phyloP scores from a whole-genome alignment of 2,888 invertebrate species.

The Stenchaetothrips biformis region DNA sequence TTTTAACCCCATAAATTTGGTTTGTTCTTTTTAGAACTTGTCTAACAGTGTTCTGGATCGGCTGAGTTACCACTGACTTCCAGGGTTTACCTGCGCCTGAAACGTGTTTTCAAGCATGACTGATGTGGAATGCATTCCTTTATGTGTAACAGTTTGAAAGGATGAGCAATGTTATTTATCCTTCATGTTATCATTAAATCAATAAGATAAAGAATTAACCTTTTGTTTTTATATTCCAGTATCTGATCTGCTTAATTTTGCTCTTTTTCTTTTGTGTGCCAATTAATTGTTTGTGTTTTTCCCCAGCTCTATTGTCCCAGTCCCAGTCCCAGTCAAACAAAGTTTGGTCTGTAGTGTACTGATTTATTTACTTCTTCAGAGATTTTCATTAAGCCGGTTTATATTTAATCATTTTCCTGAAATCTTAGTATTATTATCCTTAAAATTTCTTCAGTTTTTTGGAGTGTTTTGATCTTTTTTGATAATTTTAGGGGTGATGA shows the following conservation, averaged over 20 bases:
- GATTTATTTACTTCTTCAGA: too few relatives aligned
- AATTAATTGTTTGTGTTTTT: conserved; percentile 4
- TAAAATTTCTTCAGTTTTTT: too few relatives aligned
- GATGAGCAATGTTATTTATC: not conserved
- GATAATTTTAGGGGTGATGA: too few relatives aligned
- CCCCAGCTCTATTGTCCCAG: not conserved
- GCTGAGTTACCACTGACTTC: not conserved
- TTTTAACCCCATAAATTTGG: not conserved
- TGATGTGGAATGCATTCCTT: not conserved
- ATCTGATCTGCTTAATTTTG: not conserved
- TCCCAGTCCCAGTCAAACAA: too few relatives aligned
- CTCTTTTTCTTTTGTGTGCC: not conserved
- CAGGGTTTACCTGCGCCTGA: not conserved
- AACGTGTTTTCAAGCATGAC: not conserved
- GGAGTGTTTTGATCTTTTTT: too few relatives aligned
- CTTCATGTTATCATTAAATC: not conserved
- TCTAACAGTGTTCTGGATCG: not conserved
- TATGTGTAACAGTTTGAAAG: not conserved
- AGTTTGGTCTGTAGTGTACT: too few relatives aligned
- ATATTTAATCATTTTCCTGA: too few relatives aligned
- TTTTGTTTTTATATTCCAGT: conserved; percentile 1
- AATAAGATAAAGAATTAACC: not conserved
- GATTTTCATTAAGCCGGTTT: too few relatives aligned
- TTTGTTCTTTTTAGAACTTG: not conserved
- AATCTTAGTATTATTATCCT: too few relatives aligned